Percentiles rank a stretch among this genome's conserved stretches.
phyloP scores from a whole-genome alignment of 2,888 invertebrate species.

The Lamproptera curius region DNA sequence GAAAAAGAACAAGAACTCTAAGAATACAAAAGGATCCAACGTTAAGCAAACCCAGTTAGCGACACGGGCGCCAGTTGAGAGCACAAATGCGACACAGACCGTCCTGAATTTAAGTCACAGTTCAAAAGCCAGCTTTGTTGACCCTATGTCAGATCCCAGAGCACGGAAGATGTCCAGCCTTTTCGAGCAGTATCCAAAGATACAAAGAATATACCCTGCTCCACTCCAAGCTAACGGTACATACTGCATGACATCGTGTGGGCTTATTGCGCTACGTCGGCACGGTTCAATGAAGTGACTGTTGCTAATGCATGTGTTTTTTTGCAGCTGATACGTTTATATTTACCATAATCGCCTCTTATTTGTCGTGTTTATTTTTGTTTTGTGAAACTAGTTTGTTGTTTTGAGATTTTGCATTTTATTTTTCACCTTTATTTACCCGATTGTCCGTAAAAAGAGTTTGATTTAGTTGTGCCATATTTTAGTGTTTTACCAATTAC shows the following conservation, averaged over 20 bases:
- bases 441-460: not conserved
- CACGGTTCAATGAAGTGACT: slow-evolving; percentile 56
- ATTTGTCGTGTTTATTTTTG: not conserved
- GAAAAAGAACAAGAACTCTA: slow-evolving; percentile 78
- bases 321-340: not conserved
- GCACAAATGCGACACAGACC: slow-evolving; percentile 56
- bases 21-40: slow-evolving; percentile 72
- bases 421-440: not conserved
- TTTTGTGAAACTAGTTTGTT: not conserved
- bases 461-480: too few species aligned
- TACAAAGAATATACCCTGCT: slow-evolving; percentile 87
- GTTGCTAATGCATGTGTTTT: slow-evolving; percentile 45
- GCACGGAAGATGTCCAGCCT: slow-evolving; percentile 82
- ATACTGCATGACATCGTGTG: slow-evolving; percentile 46
- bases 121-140: slow-evolving; percentile 57
- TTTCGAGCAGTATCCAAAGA: slow-evolving; percentile 86
- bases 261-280: slow-evolving; percentile 53
- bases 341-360: slow-evolving; percentile 1
- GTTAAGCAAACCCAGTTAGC: slow-evolving; percentile 75
- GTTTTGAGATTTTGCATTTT: not conserved
- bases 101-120: slow-evolving; percentile 63
- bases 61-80: slow-evolving; percentile 72
- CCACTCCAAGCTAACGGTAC: slow-evolving; percentile 72
- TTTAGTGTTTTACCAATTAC: too few species aligned
- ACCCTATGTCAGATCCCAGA: slow-evolving; percentile 62